Evolutionary conservation across 2,113 vertebrate genomes (phyloP).

Genomic region (Brienomyrus longianalis): DNA sequence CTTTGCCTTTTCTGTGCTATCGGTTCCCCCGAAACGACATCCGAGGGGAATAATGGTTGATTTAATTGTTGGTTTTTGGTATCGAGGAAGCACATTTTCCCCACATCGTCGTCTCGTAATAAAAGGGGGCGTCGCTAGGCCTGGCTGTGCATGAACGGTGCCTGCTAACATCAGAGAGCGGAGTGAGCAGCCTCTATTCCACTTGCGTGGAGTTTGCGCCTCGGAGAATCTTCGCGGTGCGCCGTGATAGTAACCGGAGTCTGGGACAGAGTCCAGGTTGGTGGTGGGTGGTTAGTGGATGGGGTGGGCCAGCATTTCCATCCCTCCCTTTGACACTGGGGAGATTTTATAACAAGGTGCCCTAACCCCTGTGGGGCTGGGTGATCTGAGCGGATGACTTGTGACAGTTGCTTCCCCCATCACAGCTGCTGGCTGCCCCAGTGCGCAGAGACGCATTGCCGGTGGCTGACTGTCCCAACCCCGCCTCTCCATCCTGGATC

Average conservation of each 20-base stretch:
- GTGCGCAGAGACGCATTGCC: conserved; percentile 4
- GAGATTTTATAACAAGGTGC: conserved; percentile 12
- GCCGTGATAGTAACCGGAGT: no score
- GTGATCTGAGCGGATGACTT: conserved; percentile 19
- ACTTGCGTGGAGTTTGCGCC: not conserved
- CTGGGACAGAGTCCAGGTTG: not conserved
- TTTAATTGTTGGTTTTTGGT: not conserved
- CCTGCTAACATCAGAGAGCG: not conserved
- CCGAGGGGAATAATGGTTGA: not conserved
- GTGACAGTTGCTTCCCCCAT: conserved; percentile 18
- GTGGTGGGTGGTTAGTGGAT: not conserved
- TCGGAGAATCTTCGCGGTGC: not conserved
- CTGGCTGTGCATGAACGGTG: not conserved
- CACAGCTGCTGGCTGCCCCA: conserved; percentile 20
- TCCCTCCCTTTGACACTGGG: not conserved
- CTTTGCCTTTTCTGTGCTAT: not conserved
- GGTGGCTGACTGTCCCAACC: conserved; percentile 19
- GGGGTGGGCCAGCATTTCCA: not conserved
- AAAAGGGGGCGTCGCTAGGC: not conserved
- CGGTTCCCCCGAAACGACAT: not conserved
- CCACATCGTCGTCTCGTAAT: not conserved
- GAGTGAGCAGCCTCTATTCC: not conserved
- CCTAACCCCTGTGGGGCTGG: conserved; percentile 15
- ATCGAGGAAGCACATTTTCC: not conserved
- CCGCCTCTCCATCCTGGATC: not conserved